phyloP scores from a whole-genome alignment of 1,140 invertebrate genomes.

The Drosophila pruinosa region DNA sequence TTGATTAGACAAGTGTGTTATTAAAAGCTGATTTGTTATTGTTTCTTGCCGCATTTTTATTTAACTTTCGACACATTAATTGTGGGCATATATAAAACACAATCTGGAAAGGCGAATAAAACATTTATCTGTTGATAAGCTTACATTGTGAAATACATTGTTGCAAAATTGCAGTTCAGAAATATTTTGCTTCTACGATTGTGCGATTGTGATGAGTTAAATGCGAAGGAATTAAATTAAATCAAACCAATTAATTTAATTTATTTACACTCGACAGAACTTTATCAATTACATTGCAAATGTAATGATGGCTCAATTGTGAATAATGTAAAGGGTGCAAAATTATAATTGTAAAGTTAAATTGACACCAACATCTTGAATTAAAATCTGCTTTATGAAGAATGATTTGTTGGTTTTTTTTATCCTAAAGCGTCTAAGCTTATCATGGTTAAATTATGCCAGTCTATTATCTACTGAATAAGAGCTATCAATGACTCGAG shows the following conservation, averaged over 20 bases:
- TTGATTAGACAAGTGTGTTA: constrained; percentile 22
- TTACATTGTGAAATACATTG: not conserved
- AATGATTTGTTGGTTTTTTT: too few species aligned
- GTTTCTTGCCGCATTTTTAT: not conserved
- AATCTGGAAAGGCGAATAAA: constrained; percentile 24
- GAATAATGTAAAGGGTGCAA: not conserved
- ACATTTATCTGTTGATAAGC: constrained; percentile 17
- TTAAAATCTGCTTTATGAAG: too few species aligned
- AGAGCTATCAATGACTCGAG: constrained; percentile 8
- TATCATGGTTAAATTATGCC: too few species aligned
- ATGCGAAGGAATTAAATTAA: not conserved
- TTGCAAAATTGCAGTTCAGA: not conserved
- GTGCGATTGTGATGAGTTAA: too few species aligned
- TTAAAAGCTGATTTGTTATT: not conserved
- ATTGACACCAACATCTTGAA: too few species aligned
- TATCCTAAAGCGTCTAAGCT: too few species aligned
- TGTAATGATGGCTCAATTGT: too few species aligned
- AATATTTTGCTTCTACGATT: too few species aligned
- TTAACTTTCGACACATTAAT: not conserved
- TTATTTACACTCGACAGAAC: not conserved
- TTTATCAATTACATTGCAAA: not conserved
- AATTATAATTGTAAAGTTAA: not conserved
- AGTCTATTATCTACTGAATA: not conserved
- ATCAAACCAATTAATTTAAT: not conserved
- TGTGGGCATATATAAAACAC: not conserved